A percentile compares a stretch with the other conserved stretches of the same genome.
Conservation (phyloP, 2,888 invertebrate species). For the Napeogenes sylphis region DNA sequence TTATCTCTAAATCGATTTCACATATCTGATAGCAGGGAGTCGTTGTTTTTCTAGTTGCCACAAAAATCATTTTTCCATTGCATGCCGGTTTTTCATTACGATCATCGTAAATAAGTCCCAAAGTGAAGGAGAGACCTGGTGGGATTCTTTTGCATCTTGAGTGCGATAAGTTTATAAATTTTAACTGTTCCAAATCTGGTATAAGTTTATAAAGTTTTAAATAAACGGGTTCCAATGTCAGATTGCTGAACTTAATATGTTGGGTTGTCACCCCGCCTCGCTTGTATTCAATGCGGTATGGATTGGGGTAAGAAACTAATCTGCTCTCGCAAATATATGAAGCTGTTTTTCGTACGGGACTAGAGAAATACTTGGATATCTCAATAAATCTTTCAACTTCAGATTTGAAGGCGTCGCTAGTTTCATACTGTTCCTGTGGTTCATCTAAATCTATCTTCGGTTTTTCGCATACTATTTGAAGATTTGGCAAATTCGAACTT, state of each 20-base stretch:
- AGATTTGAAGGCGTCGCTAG: conserved; percentile 45
- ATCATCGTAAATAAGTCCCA: conserved; percentile 62
- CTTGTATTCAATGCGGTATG: conserved; percentile 55
- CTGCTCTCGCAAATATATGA: conserved; percentile 62
- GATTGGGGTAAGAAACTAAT: conserved; percentile 58
- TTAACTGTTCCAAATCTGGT: conserved; percentile 63
- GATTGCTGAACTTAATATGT: conserved; percentile 59
- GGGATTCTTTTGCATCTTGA: conserved; percentile 62
- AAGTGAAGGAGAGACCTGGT: conserved; percentile 59
- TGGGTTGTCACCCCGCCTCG: conserved; percentile 55
- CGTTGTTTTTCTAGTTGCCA: conserved; percentile 60
- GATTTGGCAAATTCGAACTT: background rate
- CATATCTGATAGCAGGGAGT: conserved; percentile 70
- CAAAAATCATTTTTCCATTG: conserved; percentile 62
- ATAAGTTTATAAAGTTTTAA: conserved; percentile 60
- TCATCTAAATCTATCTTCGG: conserved; percentile 43
- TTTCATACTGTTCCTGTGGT: conserved; percentile 34
- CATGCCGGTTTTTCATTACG: conserved; percentile 52
- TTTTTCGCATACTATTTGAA: conserved; percentile 27
- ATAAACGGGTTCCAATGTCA: conserved; percentile 60
- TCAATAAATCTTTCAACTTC: conserved; percentile 63
- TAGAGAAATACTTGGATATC: conserved; percentile 67
- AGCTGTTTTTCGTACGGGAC: conserved; percentile 60
- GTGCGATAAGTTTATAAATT: conserved; percentile 57
- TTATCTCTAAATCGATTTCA: conserved; percentile 59